Conservation (phyloP, 2,888 invertebrate genomes). For the Prenolepis imparis region DNA sequence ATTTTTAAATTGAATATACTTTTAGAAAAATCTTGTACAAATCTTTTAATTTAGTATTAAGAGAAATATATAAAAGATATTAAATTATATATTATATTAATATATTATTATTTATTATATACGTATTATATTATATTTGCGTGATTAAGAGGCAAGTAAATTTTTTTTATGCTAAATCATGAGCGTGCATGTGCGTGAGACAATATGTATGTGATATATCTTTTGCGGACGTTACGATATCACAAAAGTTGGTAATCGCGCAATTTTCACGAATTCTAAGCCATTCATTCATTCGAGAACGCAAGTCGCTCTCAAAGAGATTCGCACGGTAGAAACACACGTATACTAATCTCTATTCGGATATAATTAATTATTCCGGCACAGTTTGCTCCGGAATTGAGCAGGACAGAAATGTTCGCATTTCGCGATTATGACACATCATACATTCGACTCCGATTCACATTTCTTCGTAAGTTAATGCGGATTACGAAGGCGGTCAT, state of each 20-base stretch:
- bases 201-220: neutral
- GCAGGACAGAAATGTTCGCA: neutral
- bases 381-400: conserved; percentile 10
- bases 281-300: conserved; percentile 20
- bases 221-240: neutral
- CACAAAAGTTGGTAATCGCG: conserved; percentile 12
- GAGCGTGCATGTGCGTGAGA: too few species aligned
- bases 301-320: conserved; percentile 16
- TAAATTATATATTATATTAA: neutral
- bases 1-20: neutral
- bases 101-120: too few species aligned
- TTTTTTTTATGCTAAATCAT: neutral
- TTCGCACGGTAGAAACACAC: neutral
- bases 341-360: neutral
- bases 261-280: conserved; percentile 35
- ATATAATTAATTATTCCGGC: conserved; percentile 41
- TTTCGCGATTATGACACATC: conserved; percentile 36
- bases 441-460: conserved; percentile 16
- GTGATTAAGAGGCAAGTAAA: neutral
- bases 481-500: conserved; percentile 22
- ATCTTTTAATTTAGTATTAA: neutral
- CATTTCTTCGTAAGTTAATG: conserved; percentile 10
- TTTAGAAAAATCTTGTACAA: neutral
- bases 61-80: neutral
- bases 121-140: neutral